phyloP scores from a whole-genome alignment of 2,113 vertebrate genomes.

The Eudyptes chrysolophus region DNA sequence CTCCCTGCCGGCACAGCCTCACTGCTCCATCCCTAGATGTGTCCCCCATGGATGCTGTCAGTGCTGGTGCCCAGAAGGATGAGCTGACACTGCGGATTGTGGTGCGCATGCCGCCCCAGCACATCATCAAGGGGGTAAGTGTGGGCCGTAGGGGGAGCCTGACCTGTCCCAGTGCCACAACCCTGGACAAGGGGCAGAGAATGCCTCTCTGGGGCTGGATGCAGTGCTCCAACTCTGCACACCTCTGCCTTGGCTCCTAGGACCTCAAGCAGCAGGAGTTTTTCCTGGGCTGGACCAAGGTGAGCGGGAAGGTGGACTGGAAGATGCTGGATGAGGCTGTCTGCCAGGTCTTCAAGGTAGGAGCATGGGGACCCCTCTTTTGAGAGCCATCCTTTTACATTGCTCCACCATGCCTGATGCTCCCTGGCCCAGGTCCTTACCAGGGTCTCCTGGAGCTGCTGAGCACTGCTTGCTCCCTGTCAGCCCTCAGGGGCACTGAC shows the following conservation, averaged over 20 bases:
- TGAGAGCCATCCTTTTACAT: neutral
- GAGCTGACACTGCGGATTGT: slow-evolving; percentile 82
- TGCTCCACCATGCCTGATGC: neutral
- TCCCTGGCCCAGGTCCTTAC: neutral
- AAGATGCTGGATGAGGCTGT: slow-evolving; percentile 87
- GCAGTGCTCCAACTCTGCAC: neutral
- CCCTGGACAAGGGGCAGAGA: neutral
- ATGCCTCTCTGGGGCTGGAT: rapidly evolving
- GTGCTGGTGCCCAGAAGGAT: slow-evolving; percentile 76
- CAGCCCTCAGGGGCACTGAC: neutral
- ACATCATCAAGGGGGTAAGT: slow-evolving; percentile 89
- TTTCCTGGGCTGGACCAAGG: slow-evolving; percentile 85
- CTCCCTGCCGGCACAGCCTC: neutral
- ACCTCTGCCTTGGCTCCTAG: slow-evolving; percentile 53
- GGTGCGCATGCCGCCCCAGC: slow-evolving; percentile 83
- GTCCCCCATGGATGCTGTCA: slow-evolving; percentile 82
- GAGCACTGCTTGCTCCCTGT: neutral
- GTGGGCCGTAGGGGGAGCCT: neutral
- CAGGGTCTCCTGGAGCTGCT: neutral
- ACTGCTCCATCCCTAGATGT: slow-evolving; percentile 68
- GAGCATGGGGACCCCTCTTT: neutral
- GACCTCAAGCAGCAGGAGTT: slow-evolving; percentile 90
- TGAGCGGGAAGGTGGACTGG: slow-evolving; percentile 87
- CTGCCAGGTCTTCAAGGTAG: slow-evolving; percentile 87
- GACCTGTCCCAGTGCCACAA: rapidly evolving